A percentile compares a stretch with the other conserved stretches of the same genome.
phyloP scores from a whole-genome alignment of 2,113 vertebrate species.

The Penelope pileata region DNA sequence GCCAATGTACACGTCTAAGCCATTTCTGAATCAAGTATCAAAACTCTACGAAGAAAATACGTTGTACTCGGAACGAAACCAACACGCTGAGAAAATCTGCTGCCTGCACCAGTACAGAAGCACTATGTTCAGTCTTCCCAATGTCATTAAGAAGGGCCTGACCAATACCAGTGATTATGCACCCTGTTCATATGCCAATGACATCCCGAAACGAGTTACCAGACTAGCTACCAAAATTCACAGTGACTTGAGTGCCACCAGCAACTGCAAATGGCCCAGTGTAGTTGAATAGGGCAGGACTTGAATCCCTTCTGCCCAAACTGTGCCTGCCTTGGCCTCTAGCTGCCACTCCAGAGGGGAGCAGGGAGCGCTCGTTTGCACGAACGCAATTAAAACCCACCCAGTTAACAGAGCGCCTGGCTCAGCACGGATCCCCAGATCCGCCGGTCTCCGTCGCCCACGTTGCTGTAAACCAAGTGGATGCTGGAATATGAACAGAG shows the following conservation, averaged over 20 bases:
- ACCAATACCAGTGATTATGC: not conserved
- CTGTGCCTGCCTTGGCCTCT: not conserved
- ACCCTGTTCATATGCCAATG: not conserved
- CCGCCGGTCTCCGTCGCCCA: too few species aligned
- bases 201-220: not conserved
- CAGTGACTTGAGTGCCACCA: not conserved
- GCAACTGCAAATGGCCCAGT: not conserved
- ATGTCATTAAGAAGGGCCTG: not conserved
- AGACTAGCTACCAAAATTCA: not conserved
- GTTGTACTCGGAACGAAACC: conserved; percentile 3
- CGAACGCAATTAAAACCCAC: not conserved
- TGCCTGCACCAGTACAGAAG: not conserved
- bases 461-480: not conserved
- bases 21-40: conserved; percentile 56
- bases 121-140: not conserved
- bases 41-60: conserved; percentile 39
- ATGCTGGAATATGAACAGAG: not conserved
- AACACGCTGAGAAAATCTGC: not conserved
- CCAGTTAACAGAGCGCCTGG: not conserved
- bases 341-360: not conserved
- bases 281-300: not conserved
- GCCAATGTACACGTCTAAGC: not conserved
- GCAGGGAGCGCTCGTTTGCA: not conserved
- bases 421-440: too few species aligned
- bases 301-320: not conserved